Conservation (phyloP, 2,797 vertebrate species). For the Urosaurus nigricauda region DNA sequence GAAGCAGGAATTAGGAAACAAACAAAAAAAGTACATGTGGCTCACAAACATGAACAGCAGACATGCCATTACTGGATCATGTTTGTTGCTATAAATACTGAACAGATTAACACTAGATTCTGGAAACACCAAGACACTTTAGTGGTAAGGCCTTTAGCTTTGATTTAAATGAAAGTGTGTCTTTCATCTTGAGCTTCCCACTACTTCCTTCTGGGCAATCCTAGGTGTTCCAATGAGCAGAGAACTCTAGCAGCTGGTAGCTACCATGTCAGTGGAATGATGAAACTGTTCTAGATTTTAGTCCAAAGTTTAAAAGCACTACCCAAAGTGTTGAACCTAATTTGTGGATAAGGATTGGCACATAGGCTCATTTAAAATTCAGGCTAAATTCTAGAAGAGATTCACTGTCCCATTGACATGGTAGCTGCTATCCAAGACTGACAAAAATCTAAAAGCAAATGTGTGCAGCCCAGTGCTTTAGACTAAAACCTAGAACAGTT, state of each 20-base stretch:
- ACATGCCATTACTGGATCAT: constrained; percentile 15
- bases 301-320: too few species aligned
- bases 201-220: not conserved
- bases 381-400: too few species aligned
- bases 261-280: too few species aligned
- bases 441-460: not conserved
- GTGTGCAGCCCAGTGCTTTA: too few species aligned
- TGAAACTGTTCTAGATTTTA: too few species aligned
- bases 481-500: too few species aligned
- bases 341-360: too few species aligned
- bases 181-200: not conserved
- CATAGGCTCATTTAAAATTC: too few species aligned
- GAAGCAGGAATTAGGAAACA: constrained; percentile 5
- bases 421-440: too few species aligned
- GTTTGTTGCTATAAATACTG: constrained; percentile 14
- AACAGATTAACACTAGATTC: constrained; percentile 25
- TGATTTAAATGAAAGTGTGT: not conserved
- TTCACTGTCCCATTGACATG: too few species aligned
- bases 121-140: not conserved
- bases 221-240: not conserved
- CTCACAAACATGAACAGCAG: constrained; percentile 6
- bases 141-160: not conserved
- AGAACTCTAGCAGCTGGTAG: not conserved
- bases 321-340: too few species aligned
- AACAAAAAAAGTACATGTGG: not conserved